phyloP scores from a whole-genome alignment of 1,140 invertebrate species.

The Pseudomyrmex concolor region DNA sequence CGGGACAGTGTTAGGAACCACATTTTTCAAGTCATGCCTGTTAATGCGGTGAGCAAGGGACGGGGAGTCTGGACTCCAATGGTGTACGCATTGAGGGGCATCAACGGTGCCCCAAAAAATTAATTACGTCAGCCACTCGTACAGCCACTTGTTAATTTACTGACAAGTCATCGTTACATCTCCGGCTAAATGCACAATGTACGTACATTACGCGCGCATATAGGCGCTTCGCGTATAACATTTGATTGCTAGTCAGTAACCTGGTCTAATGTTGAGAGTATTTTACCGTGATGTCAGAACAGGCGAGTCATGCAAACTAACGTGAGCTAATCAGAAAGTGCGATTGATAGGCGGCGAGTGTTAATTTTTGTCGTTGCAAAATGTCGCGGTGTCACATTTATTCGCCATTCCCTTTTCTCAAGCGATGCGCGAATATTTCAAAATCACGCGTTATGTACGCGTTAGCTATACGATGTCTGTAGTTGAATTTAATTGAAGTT shows the following conservation, averaged over 20 bases:
- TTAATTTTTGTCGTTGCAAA: slow-evolving; percentile 16
- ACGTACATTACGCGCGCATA: background rate
- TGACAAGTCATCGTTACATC: slow-evolving; percentile 11
- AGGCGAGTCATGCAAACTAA: background rate
- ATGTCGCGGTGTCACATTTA: background rate
- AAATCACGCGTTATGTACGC: background rate
- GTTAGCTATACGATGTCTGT: background rate
- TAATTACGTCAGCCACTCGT: slow-evolving; percentile 58
- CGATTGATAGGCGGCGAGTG: background rate
- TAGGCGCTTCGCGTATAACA: background rate
- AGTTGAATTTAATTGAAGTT: background rate
- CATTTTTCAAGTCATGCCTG: slow-evolving; percentile 83
- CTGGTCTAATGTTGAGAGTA: too few species aligned
- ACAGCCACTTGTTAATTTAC: slow-evolving; percentile 49
- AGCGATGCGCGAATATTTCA: background rate
- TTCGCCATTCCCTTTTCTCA: background rate
- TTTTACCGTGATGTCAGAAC: background rate
- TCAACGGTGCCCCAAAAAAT: slow-evolving; percentile 56
- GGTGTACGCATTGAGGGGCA: slow-evolving; percentile 74
- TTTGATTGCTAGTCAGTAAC: background rate
- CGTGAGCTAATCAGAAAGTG: background rate
- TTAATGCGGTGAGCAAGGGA: slow-evolving; percentile 81
- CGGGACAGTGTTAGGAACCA: slow-evolving; percentile 80
- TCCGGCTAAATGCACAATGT: slow-evolving; percentile 1
- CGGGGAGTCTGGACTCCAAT: slow-evolving; percentile 60